phyloP scores from a whole-genome alignment of 2,113 vertebrate genomes.

The Kryptolebias marmoratus region DNA sequence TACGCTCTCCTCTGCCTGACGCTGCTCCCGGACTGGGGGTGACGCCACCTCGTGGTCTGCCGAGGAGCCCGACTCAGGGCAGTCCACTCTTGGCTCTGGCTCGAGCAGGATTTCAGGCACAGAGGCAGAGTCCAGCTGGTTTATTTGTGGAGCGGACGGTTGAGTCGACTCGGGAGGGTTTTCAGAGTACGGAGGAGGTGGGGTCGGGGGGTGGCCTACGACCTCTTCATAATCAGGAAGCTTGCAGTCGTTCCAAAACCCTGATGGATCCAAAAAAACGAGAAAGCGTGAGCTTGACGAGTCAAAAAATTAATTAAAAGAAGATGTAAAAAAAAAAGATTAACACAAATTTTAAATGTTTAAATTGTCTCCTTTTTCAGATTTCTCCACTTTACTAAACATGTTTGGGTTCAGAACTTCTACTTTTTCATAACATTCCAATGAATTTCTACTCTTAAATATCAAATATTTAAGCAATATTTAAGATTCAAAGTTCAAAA shows the following conservation, averaged over 20 bases:
- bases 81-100: background rate
- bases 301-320: background rate
- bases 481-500: background rate
- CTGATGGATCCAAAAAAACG: constrained; percentile 57
- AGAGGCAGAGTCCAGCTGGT: constrained; percentile 38
- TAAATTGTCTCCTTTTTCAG: too few relatives aligned
- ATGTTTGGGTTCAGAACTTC: too few relatives aligned
- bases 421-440: too few relatives aligned
- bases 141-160: constrained; percentile 32
- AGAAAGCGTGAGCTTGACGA: constrained; percentile 6
- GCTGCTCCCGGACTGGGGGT: constrained; percentile 16
- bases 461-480: too few relatives aligned
- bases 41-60: constrained; percentile 27
- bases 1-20: constrained; percentile 46
- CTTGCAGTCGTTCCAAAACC: constrained; percentile 86
- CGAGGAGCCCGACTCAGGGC: background rate
- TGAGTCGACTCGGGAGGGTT: constrained; percentile 62
- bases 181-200: constrained; percentile 85
- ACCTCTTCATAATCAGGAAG: constrained; percentile 87
- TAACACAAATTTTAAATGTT: too few relatives aligned
- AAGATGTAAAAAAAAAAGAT: background rate
- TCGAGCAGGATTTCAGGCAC: constrained; percentile 43
- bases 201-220: constrained; percentile 83
- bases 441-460: too few relatives aligned
- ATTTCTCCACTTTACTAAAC: too few relatives aligned